Conservation (phyloP, 2,797 vertebrate species). For the Sebastes taczanowskii region DNA sequence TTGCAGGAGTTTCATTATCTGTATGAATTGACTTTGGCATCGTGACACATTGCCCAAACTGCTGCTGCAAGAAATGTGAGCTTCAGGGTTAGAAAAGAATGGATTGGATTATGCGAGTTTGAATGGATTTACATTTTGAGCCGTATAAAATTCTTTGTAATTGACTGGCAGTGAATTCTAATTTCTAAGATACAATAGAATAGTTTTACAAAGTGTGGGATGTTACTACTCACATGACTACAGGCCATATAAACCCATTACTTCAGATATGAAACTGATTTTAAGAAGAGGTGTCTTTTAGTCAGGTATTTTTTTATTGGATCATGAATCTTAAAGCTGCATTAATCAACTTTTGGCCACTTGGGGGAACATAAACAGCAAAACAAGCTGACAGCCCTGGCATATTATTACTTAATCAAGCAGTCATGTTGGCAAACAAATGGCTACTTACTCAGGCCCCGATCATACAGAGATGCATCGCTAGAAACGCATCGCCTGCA, state of each 20-base stretch:
- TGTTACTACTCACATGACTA: slow-evolving; percentile 26
- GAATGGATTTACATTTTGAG: slow-evolving; percentile 49
- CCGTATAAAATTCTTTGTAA: slow-evolving; percentile 29
- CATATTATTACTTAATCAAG: background rate
- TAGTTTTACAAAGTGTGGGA: slow-evolving; percentile 24
- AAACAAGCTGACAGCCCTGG: background rate
- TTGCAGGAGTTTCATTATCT: slow-evolving; percentile 40
- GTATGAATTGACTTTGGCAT: slow-evolving; percentile 51
- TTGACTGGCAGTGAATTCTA: slow-evolving; percentile 54
- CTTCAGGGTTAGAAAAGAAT: slow-evolving; percentile 23
- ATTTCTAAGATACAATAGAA: slow-evolving; percentile 17
- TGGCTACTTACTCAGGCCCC: background rate
- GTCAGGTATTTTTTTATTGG: background rate
- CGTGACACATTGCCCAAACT: slow-evolving; percentile 17
- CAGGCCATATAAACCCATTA: background rate
- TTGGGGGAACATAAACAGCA: background rate
- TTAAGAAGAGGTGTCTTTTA: background rate
- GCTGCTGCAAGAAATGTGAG: slow-evolving; percentile 30
- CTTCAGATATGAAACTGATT: background rate
- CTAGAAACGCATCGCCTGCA: too few species aligned
- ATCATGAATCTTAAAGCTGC: slow-evolving; percentile 29
- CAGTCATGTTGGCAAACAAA: background rate
- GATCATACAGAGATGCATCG: too few species aligned
- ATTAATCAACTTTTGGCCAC: slow-evolving; percentile 11
- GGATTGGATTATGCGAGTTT: slow-evolving; percentile 31